A percentile compares a stretch with the other conserved stretches of the same genome.
Conservation (phyloP, 2,797 vertebrate genomes). For the Lepilemur ruficaudatus region DNA sequence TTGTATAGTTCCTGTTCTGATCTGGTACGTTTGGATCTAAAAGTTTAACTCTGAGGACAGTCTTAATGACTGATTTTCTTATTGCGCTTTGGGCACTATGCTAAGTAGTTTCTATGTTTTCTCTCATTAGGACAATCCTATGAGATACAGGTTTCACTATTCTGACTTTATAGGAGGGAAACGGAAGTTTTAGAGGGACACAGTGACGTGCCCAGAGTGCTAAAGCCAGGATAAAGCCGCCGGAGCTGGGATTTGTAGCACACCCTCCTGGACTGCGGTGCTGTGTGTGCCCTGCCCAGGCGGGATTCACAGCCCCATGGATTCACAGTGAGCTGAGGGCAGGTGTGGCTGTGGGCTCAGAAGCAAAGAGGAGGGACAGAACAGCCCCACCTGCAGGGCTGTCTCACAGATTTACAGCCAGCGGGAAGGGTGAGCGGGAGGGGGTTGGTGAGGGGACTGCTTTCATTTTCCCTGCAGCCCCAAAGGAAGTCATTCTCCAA, state of each 20-base stretch:
- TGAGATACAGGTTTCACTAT: background rate
- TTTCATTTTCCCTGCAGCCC: background rate
- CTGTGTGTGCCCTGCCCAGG: background rate
- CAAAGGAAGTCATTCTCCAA: background rate
- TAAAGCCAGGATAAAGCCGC: background rate
- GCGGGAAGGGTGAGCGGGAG: background rate
- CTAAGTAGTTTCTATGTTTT: background rate
- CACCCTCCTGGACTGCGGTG: background rate
- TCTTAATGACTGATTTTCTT: background rate
- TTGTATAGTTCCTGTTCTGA: background rate
- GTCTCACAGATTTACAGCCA: background rate
- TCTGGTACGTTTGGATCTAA: background rate
- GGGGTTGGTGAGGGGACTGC: too few species aligned
- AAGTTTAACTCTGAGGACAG: background rate
- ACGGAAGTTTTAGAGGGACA: background rate
- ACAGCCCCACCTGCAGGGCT: background rate
- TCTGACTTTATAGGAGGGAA: background rate
- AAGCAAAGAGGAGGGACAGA: background rate
- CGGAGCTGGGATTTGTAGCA: background rate
- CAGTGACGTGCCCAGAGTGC: background rate
- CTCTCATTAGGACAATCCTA: background rate
- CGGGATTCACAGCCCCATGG: rapidly evolving
- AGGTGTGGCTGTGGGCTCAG: background rate
- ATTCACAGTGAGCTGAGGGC: background rate
- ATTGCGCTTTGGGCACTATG: background rate